A percentile compares a stretch with the other conserved stretches of the same genome.
Evolutionary conservation across 2,797 vertebrate genomes (phyloP).

Genomic region (Protonibea diacanthus): DNA sequence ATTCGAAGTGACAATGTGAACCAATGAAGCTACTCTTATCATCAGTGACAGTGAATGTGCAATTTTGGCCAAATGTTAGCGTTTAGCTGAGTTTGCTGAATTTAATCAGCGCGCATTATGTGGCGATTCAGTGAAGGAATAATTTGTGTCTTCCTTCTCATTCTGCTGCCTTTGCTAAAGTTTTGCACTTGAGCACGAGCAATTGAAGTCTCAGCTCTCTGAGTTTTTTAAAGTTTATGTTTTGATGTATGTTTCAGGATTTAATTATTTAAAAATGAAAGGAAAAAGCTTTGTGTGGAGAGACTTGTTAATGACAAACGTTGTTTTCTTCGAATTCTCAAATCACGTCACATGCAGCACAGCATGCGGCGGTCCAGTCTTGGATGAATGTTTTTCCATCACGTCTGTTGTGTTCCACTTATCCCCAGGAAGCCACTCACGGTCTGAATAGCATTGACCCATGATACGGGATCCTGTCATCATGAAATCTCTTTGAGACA

Average conservation of each 20-base stretch:
- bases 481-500: conserved; percentile 34
- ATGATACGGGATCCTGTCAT: conserved; percentile 52
- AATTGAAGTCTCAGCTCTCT: conserved; percentile 13
- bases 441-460: conserved; percentile 58
- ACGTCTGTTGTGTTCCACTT: conserved; percentile 31
- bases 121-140: conserved; percentile 14
- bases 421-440: conserved; percentile 60
- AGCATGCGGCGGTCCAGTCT: conserved; percentile 16
- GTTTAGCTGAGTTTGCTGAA: conserved; percentile 41
- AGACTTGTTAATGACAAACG: conserved; percentile 7
- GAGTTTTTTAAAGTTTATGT: conserved; percentile 24
- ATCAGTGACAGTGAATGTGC: background rate
- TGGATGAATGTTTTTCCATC: conserved; percentile 52
- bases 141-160: conserved; percentile 40
- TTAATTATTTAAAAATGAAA: conserved; percentile 25
- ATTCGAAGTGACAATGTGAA: conserved; percentile 3
- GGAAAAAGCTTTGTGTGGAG: conserved; percentile 6
- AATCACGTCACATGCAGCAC: conserved; percentile 18
- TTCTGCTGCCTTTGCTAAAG: conserved; percentile 33
- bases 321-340: background rate
- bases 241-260: conserved; percentile 40
- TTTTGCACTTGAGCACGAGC: conserved; percentile 46
- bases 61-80: conserved; percentile 4
- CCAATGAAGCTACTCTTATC: background rate
- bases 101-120: conserved; percentile 15